phyloP scores from a whole-genome alignment of 2,797 vertebrate genomes.

The Alauda arvensis region DNA sequence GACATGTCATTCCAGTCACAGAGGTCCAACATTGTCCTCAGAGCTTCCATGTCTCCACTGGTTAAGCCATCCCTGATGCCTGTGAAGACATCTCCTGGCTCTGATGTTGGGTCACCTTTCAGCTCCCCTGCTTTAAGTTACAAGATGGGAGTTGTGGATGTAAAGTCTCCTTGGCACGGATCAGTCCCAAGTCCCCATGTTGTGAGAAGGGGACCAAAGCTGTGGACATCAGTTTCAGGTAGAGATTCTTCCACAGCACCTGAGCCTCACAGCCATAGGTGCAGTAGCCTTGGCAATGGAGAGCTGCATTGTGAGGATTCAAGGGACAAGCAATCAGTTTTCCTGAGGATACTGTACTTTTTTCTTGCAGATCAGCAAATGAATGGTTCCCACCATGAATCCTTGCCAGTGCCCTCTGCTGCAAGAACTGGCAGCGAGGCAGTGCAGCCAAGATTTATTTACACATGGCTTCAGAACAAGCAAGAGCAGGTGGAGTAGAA shows the following conservation, averaged over 20 bases:
- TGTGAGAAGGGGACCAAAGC: conserved; percentile 82
- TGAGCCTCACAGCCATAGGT: background rate
- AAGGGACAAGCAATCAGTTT: background rate
- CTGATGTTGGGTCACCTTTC: conserved; percentile 80
- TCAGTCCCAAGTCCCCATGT: conserved; percentile 82
- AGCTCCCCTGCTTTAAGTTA: conserved; percentile 74
- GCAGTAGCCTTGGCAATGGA: background rate
- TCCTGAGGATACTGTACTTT: background rate
- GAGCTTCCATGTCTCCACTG: conserved; percentile 76
- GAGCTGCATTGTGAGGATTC: background rate
- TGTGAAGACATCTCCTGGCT: conserved; percentile 70
- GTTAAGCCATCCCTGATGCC: conserved; percentile 73
- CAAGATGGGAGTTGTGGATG: conserved; percentile 72
- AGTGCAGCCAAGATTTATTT: conserved; percentile 78
- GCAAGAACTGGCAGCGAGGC: conserved; percentile 37
- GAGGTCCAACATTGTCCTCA: conserved; percentile 60
- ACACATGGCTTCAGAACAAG: conserved; percentile 86
- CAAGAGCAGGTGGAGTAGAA: conserved; percentile 84
- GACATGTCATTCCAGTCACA: conserved; percentile 73
- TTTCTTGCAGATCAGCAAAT: conserved; percentile 49
- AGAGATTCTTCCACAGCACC: background rate
- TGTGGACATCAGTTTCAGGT: conserved; percentile 90
- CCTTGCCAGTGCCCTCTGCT: conserved; percentile 53
- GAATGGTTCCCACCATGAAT: conserved; percentile 26
- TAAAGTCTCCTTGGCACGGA: conserved; percentile 77